Percentiles rank a stretch among this genome's conserved stretches.
Evolutionary conservation across 2,797 vertebrate genomes (phyloP).

Genomic region (Nyctalus aviator): DNA sequence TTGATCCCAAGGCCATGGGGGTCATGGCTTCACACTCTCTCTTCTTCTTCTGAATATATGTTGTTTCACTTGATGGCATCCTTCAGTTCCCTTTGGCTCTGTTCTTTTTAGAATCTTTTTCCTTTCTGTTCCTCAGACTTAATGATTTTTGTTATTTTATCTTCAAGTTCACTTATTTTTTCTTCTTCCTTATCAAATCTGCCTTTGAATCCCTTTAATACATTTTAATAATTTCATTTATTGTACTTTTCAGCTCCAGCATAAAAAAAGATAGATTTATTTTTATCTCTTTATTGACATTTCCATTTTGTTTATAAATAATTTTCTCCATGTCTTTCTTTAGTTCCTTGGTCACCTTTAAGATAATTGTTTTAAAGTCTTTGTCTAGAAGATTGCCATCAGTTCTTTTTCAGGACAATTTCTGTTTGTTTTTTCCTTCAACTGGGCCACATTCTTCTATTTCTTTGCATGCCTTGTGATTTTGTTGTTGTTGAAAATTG

Average conservation of each 20-base stretch:
- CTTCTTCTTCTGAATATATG: neutral
- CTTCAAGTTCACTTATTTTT: neutral
- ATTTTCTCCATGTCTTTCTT: neutral
- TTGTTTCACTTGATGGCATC: neutral
- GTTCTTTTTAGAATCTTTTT: neutral
- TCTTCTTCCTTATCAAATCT: neutral
- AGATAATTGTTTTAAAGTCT: neutral
- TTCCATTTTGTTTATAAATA: neutral
- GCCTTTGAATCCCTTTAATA: neutral
- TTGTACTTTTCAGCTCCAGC: neutral
- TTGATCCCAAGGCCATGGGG: no score
- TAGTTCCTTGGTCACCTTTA: neutral
- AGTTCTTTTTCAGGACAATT: neutral
- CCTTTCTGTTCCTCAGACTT: neutral
- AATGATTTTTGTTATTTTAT: neutral
- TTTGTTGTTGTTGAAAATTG: neutral
- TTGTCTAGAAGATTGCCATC: neutral
- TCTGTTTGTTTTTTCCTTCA: neutral
- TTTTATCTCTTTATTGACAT: neutral
- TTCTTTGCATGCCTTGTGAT: neutral
- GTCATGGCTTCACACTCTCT: no score
- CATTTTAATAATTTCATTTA: neutral
- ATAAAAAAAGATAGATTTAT: neutral
- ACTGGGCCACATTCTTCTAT: neutral
- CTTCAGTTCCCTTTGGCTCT: neutral